A percentile compares a stretch with the other conserved stretches of the same genome.
phyloP scores from a whole-genome alignment of 2,888 invertebrate species.

The Diadegma fenestrale region DNA sequence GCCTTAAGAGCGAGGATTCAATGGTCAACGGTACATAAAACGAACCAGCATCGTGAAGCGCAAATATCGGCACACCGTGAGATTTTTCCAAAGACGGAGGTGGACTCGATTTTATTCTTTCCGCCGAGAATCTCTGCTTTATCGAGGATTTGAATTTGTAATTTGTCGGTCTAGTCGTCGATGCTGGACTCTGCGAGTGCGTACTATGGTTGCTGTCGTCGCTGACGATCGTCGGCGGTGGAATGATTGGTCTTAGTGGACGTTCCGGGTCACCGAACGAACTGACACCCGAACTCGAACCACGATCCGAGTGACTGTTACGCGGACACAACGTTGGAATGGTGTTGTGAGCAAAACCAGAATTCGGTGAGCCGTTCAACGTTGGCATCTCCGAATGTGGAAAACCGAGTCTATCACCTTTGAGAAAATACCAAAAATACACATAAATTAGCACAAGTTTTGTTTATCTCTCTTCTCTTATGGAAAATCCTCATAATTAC shows the following conservation, averaged over 20 bases:
- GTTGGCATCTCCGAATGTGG: conserved; percentile 82
- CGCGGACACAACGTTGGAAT: conserved; percentile 80
- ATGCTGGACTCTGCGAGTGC: conserved; percentile 85
- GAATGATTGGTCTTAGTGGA: conserved; percentile 77
- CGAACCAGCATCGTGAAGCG: conserved; percentile 94
- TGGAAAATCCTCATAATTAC: not conserved
- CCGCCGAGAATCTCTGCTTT: conserved; percentile 92
- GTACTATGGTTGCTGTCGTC: conserved; percentile 83
- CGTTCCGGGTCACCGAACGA: conserved; percentile 81
- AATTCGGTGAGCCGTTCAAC: conserved; percentile 74
- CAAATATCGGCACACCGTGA: conserved; percentile 93
- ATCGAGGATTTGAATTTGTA: conserved; percentile 98
- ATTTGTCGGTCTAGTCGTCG: conserved; percentile 83
- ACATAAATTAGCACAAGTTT: not conserved
- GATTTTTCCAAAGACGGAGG: conserved; percentile 75
- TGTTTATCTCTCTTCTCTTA: not conserved
- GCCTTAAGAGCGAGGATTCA: conserved; percentile 90
- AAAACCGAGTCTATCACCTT: conserved; percentile 83
- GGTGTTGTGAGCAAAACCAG: conserved; percentile 75
- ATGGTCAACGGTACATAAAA: conserved; percentile 95
- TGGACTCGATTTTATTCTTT: conserved; percentile 84
- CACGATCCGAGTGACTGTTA: conserved; percentile 80
- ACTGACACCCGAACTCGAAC: conserved; percentile 83
- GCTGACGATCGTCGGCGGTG: conserved; percentile 84
- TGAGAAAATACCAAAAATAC: conserved; percentile 27